Base-by-base conservation (phyloP, 37 sponge, comb jelly and placozoan genomes). In the Dysidea cf. avara region DNA sequence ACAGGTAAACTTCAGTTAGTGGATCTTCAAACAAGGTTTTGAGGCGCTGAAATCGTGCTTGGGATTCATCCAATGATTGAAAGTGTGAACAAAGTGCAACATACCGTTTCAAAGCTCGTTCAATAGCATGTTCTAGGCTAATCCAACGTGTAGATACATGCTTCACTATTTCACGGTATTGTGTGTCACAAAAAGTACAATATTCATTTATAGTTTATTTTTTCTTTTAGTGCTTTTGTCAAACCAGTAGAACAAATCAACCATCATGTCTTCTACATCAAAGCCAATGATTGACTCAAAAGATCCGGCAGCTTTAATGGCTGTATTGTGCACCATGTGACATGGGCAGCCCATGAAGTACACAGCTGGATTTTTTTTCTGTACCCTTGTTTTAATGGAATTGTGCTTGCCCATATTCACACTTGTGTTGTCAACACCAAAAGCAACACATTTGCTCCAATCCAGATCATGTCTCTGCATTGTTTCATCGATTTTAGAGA, bases 231-330 rank as follows among this genome's bases (percentile, higher is more conserved):
- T 80, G 17, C 64, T 61, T 61, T 80, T 80, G 39, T 80, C 64
- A 14, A 80, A 80, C 81, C 81, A 80, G 64, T 80, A 80, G 40
- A 28, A 69, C 11, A 73, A 3, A 73, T 81, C 82, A 22, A 81
- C 48, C 38, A 34, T 54, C 20, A 81, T 16, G 64, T 80, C 72
- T 80, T 80, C 81, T 35, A 80, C 72, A 51, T 80, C 72, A 80
- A 80, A 80, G n/a, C 54, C 54, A 36, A 39, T 17, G 2, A 21
- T 29, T 32, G 24, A 30, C 29, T 61, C 24, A 32, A 80, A 39
- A 33, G 55, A 63, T 22, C 48, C 64, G 26, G 71, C 36, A n/a
- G n/a, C n/a, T n/a, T n/a, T n/a, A n/a, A n/a, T n/a, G n/a, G n/a
- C n/a, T n/a, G 46, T 43, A 49, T 68, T 68, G 53, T 68, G 69